phyloP scores from a whole-genome alignment of 2,888 invertebrate species.

The Lagria hirta region DNA sequence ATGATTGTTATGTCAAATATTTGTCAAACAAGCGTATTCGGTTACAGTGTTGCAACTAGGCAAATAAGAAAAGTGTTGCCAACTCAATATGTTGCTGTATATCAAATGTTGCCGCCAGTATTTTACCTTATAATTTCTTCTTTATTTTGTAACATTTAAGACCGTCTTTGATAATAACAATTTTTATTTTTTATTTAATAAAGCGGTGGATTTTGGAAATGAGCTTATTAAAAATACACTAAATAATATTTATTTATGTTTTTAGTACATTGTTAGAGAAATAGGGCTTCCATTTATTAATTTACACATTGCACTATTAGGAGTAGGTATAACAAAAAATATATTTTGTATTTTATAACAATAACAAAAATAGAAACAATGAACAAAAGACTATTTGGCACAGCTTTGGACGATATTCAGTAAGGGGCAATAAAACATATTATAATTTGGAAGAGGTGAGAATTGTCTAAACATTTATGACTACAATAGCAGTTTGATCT shows the following conservation, averaged over 20 bases:
- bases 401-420: slow-evolving; percentile 13
- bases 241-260: slow-evolving; percentile 21
- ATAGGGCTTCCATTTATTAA: slow-evolving; percentile 18
- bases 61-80: too few relatives aligned
- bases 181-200: too few relatives aligned
- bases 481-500: slow-evolving; percentile 18
- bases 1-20: too few relatives aligned
- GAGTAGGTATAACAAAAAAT: slow-evolving; percentile 11
- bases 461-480: slow-evolving; percentile 19
- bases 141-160: too few relatives aligned
- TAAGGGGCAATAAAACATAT: too few relatives aligned
- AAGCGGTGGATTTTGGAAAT: too few relatives aligned
- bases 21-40: too few relatives aligned
- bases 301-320: slow-evolving; percentile 13
- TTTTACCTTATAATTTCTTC: too few relatives aligned
- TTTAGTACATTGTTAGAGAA: slow-evolving; percentile 18
- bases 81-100: too few relatives aligned
- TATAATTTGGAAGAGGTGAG: slow-evolving; percentile 7
- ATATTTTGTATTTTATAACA: slow-evolving; percentile 4
- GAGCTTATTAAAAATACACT: slow-evolving; percentile 9
- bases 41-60: too few relatives aligned
- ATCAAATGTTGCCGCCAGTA: too few relatives aligned
- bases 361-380: slow-evolving; percentile 8
- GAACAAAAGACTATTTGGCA: slow-evolving; percentile 17
- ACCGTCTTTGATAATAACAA: too few relatives aligned